Evolutionary conservation across 2,113 vertebrate genomes (phyloP).

Genomic region (Rhodinocichla rosea): DNA sequence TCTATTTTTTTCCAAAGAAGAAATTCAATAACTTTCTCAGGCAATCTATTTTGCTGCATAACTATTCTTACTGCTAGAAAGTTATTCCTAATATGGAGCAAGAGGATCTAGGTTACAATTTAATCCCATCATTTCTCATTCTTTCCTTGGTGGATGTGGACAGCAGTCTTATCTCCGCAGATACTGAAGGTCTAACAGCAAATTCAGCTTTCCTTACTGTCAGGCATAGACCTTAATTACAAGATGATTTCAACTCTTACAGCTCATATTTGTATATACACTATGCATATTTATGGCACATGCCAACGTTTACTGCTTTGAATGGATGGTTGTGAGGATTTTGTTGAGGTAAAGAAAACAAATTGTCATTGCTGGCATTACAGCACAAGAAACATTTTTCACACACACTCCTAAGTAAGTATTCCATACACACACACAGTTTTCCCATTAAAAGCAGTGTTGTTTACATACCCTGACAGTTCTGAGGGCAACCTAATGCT

Average conservation of each 20-base stretch:
- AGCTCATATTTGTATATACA: slow-evolving; percentile 6
- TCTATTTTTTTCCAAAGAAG: not conserved
- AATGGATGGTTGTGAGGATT: slow-evolving; percentile 16
- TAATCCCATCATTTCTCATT: not conserved
- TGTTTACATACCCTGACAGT: not conserved
- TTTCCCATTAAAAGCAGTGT: not conserved
- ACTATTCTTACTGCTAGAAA: not conserved
- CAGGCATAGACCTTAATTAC: slow-evolving; percentile 10
- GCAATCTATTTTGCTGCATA: not conserved
- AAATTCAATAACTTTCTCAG: not conserved
- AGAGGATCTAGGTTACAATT: not conserved
- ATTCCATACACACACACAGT: not conserved
- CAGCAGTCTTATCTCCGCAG: not conserved
- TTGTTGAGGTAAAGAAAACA: slow-evolving; percentile 25
- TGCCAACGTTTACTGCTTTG: not conserved
- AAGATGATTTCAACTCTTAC: not conserved
- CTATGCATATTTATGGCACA: slow-evolving; percentile 14
- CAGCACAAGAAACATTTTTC: slow-evolving; percentile 16
- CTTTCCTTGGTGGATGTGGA: not conserved
- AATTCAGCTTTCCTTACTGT: slow-evolving; percentile 10
- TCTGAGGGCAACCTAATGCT: not conserved
- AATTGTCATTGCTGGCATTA: slow-evolving; percentile 2
- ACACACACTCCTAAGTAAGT: not conserved
- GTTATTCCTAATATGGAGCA: not conserved
- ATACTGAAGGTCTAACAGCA: not conserved